Percentiles rank a stretch among this genome's conserved stretches.
phyloP scores from a whole-genome alignment of 2,113 vertebrate genomes.

The Notothenia coriiceps region DNA sequence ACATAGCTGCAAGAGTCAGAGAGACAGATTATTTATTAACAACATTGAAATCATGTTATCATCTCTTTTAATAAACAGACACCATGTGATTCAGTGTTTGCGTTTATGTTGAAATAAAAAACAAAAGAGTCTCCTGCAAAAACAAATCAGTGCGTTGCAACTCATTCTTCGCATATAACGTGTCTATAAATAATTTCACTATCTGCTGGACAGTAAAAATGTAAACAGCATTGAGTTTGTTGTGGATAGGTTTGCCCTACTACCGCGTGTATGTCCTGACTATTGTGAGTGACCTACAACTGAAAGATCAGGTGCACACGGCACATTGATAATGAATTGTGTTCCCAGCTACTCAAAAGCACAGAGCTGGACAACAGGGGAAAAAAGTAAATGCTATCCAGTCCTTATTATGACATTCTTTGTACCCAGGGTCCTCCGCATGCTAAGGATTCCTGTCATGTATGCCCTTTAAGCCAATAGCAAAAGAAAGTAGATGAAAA shows the following conservation, averaged over 20 bases:
- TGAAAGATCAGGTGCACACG: slow-evolving; percentile 29
- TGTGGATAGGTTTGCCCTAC: not conserved
- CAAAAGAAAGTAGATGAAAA: not conserved
- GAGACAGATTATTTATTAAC: slow-evolving; percentile 30
- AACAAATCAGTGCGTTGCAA: not conserved
- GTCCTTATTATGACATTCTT: slow-evolving; percentile 71
- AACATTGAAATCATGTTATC: slow-evolving; percentile 17
- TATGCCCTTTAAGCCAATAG: slow-evolving; percentile 58
- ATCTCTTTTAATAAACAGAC: slow-evolving; percentile 8
- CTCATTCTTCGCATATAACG: not conserved
- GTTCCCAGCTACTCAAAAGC: slow-evolving; percentile 25
- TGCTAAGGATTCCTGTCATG: slow-evolving; percentile 66
- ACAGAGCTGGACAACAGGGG: not conserved
- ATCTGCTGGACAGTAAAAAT: not conserved
- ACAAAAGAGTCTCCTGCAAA: not conserved
- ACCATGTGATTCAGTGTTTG: not conserved
- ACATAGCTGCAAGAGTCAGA: slow-evolving; percentile 89
- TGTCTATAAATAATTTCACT: slow-evolving; percentile 25
- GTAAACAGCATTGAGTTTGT: not conserved
- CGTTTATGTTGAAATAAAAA: not conserved
- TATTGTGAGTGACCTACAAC: slow-evolving; percentile 28
- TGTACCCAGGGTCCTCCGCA: slow-evolving; percentile 31
- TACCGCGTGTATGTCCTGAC: not conserved
- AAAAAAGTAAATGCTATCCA: slow-evolving; percentile 34
- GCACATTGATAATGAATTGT: slow-evolving; percentile 11